These are phyloP conservation scores for Ophioninae sp. DNA, from an alignment of 2,888 invertebrate species.

Conservation along the genomic window DNA sequence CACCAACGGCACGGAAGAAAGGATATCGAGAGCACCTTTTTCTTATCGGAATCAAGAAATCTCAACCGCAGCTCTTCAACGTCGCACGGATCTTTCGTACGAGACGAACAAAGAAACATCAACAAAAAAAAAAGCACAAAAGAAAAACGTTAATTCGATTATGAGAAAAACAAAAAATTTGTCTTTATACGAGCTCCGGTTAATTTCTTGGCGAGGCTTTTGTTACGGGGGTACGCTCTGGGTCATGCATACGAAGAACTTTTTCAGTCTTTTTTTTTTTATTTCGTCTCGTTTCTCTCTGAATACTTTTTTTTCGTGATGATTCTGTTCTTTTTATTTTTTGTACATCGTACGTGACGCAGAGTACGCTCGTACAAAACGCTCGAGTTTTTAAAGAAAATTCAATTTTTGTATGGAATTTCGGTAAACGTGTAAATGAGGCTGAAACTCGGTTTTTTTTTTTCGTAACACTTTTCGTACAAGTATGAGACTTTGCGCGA, in stretches of 20 bases:
- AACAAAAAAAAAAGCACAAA: too few relatives aligned
- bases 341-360: slow-evolving; percentile 38
- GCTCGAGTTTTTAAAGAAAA: background rate
- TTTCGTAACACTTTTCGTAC: slow-evolving; percentile 65
- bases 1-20: background rate
- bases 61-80: background rate
- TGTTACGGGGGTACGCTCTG: slow-evolving; percentile 32
- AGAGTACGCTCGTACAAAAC: slow-evolving; percentile 18
- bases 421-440: background rate
- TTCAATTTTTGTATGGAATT: slow-evolving; percentile 1
- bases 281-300: background rate
- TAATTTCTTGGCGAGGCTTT: slow-evolving; percentile 30
- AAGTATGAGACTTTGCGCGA: slow-evolving; percentile 70
- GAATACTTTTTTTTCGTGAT: background rate
- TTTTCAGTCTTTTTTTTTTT: slow-evolving; percentile 24
- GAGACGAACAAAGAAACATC: too few relatives aligned
- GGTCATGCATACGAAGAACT: slow-evolving; percentile 48
- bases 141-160: too few relatives aligned
- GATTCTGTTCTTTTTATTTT: slow-evolving; percentile 19
- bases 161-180: too few relatives aligned
- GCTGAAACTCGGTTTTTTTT: slow-evolving; percentile 53
- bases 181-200: background rate
- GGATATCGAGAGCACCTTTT: slow-evolving; percentile 4
- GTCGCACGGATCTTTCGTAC: slow-evolving; percentile 1
- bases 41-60: slow-evolving; percentile 12